Evolutionary conservation across 2,113 vertebrate genomes (phyloP), one percentile per base, ranked within the genome.

Genomic region (Pseudorhombus dupliciocellatus): DNA sequence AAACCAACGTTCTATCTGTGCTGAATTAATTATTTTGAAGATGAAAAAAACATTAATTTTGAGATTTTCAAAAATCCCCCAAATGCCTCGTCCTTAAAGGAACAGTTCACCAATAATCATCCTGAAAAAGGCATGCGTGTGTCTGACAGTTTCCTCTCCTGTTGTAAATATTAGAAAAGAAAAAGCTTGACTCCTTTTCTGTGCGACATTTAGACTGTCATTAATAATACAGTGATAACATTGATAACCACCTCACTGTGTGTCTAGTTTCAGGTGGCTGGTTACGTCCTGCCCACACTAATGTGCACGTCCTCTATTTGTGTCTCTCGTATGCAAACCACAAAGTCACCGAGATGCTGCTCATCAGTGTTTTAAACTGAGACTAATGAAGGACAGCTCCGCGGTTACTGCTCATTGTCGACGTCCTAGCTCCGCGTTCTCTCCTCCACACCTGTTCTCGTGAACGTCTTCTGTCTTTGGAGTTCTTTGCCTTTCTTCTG

Each of bases 11-110:
- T 59, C 20, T 14, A 16, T 71, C 16, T 31, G 6, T 21, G 37
- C 31, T 67, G 10, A 64, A 59, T 61, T 30, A n/a, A 77, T 54
- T 66, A 2, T 25, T 50, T 52, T 18, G 11, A 44, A 54, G 24
- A 26, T 11, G 5, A 30, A 57, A 44, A 26, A 5, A 40, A 12
- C 3, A 34, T 28, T 34, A 0, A 60, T 73, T 25, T 66, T 7
- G 44, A 53, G 14, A 94, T 94, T 74, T 94, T 91, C 90, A 92
- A 93, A 91, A 93, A 91, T 82, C 88, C 88, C 94, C 92, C 34
- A 94, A 94, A 94, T 94, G 94, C n/a, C 26, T 95, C 55, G 26
- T 1, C 37, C 12, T 34, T 20, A 7, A 34, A 76, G 52, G 20
- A 51, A 16, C 15, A 54, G 20, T 10, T 40, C 28, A 15, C 22